Evolutionary conservation across 2,113 vertebrate species (phyloP).

Genomic region (Alosa alosa): DNA sequence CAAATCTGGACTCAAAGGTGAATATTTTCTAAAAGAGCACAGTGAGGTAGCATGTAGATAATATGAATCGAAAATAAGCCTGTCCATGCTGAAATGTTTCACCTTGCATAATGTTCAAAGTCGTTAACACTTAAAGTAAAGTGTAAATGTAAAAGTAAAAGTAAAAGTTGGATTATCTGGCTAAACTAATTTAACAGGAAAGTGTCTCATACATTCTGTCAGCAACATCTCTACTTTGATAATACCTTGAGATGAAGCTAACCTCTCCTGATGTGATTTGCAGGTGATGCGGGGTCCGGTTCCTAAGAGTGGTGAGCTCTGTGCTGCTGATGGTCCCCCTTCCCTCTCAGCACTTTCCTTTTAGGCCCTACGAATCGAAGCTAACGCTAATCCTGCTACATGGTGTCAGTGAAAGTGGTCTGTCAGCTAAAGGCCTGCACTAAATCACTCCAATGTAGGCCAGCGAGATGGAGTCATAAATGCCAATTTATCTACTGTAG

Average conservation of each 20-base stretch:
- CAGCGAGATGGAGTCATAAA: not conserved
- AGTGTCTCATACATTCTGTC: not conserved
- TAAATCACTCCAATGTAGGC: not conserved
- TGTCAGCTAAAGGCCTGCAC: not conserved
- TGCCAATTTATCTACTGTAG: not conserved
- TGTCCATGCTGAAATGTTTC: not conserved
- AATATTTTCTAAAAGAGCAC: not conserved
- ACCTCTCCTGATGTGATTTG: not conserved
- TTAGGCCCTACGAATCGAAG: not conserved
- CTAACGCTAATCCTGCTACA: not conserved
- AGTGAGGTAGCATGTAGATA: not conserved
- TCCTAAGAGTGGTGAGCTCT: not conserved
- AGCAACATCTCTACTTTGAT: not conserved
- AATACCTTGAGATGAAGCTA: not conserved
- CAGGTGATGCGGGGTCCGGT: not conserved
- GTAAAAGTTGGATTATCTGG: not conserved
- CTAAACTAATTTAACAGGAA: not conserved
- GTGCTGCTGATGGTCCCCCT: not conserved
- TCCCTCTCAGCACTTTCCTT: not conserved
- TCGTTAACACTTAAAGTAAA: not conserved
- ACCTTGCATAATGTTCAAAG: not conserved
- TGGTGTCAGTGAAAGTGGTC: not conserved
- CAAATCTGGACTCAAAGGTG: not conserved
- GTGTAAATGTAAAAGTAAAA: not conserved
- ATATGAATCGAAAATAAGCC: not conserved